phyloP scores from a whole-genome alignment of 2,113 vertebrate genomes.

The Charina bottae region DNA sequence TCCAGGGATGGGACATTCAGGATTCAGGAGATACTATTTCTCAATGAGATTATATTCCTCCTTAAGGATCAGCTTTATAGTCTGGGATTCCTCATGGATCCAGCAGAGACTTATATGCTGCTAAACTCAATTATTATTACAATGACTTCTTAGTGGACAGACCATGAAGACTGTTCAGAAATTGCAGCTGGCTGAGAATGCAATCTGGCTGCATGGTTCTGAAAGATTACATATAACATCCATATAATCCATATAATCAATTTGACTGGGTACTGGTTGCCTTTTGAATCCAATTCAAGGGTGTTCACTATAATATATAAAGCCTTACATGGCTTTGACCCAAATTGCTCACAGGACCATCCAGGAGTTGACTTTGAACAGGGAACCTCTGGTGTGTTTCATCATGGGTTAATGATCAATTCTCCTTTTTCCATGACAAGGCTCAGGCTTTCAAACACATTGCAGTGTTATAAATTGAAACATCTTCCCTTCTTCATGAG shows the following conservation, averaged over 20 bases:
- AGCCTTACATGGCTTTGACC: background rate
- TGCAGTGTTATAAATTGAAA: background rate
- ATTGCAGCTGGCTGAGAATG: background rate
- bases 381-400: background rate
- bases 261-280: background rate
- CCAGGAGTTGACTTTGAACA: background rate
- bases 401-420: background rate
- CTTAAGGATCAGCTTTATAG: background rate
- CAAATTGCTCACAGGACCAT: background rate
- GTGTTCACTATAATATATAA: background rate
- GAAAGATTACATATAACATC: background rate
- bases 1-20: background rate
- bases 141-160: background rate
- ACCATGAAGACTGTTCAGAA: background rate
- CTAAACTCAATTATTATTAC: background rate
- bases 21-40: background rate
- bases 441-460: background rate
- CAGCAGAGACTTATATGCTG: background rate
- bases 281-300: background rate
- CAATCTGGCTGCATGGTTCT: background rate
- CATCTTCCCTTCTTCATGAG: background rate
- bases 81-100: background rate
- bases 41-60: background rate
- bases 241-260: background rate
- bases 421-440: background rate